Conservation (phyloP, 2,113 vertebrate species). For the Motacilla alba region DNA sequence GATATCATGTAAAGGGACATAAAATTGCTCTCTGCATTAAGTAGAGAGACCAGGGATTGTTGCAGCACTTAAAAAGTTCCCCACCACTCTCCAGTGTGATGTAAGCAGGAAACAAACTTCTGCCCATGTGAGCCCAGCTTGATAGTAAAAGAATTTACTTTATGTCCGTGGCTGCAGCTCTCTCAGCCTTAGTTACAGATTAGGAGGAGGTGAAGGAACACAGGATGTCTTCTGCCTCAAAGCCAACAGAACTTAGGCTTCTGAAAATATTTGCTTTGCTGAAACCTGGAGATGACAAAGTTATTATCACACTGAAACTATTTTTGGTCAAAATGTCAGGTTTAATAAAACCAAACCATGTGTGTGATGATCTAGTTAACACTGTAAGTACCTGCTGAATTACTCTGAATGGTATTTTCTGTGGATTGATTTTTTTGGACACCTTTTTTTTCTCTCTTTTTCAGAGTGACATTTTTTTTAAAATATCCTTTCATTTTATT, state of each 20-base stretch:
- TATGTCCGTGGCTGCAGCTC: neutral
- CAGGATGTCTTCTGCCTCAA: neutral
- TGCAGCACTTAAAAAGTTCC: neutral
- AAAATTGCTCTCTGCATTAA: conserved; percentile 26
- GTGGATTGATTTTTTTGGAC: neutral
- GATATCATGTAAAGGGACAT: neutral
- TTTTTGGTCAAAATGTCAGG: neutral
- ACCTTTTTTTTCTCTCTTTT: neutral
- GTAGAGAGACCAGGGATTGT: neutral
- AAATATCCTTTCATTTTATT: neutral
- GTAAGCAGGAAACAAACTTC: neutral
- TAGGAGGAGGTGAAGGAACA: neutral
- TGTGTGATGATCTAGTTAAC: neutral
- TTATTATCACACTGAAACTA: neutral
- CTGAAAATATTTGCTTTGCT: neutral
- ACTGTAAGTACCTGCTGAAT: neutral
- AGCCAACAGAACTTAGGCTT: neutral
- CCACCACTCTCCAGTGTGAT: neutral
- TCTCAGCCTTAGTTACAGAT: neutral
- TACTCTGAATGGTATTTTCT: neutral
- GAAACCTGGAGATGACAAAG: neutral
- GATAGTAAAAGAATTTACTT: neutral
- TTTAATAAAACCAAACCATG: neutral
- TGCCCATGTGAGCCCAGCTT: fast-evolving
- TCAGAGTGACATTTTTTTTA: neutral